phyloP scores from a whole-genome alignment of 2,797 vertebrate genomes.

The Dromococcyx pavoninus region DNA sequence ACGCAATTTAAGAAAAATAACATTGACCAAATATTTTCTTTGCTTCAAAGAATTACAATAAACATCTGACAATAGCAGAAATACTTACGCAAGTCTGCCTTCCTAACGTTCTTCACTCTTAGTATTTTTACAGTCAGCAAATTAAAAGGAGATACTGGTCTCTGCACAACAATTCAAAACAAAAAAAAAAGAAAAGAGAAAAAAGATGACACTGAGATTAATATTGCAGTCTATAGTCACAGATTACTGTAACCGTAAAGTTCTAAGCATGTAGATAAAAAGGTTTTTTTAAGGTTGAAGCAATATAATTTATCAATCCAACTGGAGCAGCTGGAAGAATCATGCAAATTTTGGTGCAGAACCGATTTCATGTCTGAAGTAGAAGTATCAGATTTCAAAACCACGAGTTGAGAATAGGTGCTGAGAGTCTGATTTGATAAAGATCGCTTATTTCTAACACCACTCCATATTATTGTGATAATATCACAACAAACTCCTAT shows the following conservation, averaged over 20 bases:
- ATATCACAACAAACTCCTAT: not conserved
- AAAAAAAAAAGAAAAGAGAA: no score
- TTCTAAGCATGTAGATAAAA: not conserved
- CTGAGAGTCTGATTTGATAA: not conserved
- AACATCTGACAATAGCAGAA: not conserved
- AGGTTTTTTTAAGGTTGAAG: not conserved
- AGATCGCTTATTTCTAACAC: not conserved
- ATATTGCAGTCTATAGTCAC: not conserved
- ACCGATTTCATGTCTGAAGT: not conserved
- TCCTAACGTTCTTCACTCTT: constrained; percentile 61
- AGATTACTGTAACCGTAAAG: not conserved
- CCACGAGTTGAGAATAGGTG: not conserved
- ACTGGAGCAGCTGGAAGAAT: not conserved
- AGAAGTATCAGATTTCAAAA: not conserved
- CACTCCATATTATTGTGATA: not conserved
- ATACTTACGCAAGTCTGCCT: constrained; percentile 80
- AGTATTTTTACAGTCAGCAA: constrained; percentile 79
- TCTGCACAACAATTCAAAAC: constrained; percentile 33
- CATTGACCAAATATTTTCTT: not conserved
- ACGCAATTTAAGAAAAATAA: not conserved
- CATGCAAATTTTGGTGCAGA: not conserved
- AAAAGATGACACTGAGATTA: not conserved
- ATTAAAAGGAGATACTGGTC: constrained; percentile 61
- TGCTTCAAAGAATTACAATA: not conserved
- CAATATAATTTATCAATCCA: not conserved